Percentiles rank a stretch among this genome's conserved stretches.
Conservation (phyloP, 2,113 vertebrate genomes). For the Coptodon bakossiorum region DNA sequence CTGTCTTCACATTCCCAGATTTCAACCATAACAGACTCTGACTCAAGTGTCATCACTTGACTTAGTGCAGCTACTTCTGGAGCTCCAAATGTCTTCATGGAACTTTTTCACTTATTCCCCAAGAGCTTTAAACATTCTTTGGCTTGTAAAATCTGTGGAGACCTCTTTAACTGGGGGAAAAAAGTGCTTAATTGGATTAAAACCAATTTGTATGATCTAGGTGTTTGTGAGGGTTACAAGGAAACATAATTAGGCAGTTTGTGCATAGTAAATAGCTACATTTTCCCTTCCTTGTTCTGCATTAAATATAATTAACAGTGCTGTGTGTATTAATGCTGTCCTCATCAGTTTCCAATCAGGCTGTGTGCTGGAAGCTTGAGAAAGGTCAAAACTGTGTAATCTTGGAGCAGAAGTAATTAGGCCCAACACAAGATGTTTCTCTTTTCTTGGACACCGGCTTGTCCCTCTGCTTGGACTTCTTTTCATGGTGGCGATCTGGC, state of each 20-base stretch:
- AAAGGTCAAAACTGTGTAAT: constrained; percentile 51
- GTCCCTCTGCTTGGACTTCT: constrained; percentile 34
- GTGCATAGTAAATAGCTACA: neutral
- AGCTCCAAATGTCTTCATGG: neutral
- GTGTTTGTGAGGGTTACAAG: neutral
- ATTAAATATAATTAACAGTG: neutral
- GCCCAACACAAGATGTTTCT: constrained; percentile 50
- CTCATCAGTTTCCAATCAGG: neutral
- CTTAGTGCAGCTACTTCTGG: neutral
- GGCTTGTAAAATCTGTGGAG: neutral
- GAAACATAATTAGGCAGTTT: neutral
- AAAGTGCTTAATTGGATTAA: neutral
- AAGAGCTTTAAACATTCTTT: neutral
- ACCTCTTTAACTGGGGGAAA: neutral
- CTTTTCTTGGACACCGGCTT: constrained; percentile 47
- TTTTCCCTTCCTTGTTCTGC: neutral
- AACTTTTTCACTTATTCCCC: neutral
- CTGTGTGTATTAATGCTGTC: neutral
- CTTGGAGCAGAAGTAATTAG: constrained; percentile 65
- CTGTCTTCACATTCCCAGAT: neutral
- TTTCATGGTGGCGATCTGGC: constrained; percentile 32
- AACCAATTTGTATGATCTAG: neutral
- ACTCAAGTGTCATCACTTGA: neutral
- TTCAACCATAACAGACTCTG: neutral
- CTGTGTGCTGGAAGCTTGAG: constrained; percentile 31